Conservation (phyloP, 2,888 invertebrate genomes). For the Sminthurides aquaticus region DNA sequence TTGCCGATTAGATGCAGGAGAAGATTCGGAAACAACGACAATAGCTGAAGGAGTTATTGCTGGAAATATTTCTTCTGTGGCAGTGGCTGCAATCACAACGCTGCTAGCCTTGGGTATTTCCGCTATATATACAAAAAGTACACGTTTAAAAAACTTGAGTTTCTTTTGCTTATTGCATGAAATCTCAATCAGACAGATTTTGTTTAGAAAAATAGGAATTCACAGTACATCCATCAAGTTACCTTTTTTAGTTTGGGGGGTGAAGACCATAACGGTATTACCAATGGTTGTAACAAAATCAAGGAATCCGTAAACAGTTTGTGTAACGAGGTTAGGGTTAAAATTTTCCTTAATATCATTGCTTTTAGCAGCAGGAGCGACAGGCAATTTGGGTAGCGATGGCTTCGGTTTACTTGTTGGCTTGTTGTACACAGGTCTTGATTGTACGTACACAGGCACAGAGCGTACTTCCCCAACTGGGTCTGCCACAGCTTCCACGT, state of each 20-base stretch:
- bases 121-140: no score
- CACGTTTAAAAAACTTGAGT: no score
- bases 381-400: constrained; percentile 24
- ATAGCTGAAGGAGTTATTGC: not conserved
- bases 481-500: constrained; percentile 22
- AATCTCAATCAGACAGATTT: not conserved
- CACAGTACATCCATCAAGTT: no score
- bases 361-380: constrained; percentile 12
- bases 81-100: constrained; percentile 6
- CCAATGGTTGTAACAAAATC: constrained; percentile 91
- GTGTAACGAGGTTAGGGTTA: constrained; percentile 57
- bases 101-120: not conserved
- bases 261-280: constrained; percentile 89
- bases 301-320: constrained; percentile 86
- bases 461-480: constrained; percentile 35
- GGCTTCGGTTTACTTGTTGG: constrained; percentile 41
- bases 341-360: not conserved
- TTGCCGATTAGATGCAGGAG: constrained; percentile 12
- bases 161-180: not conserved
- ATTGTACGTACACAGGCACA: constrained; percentile 38
- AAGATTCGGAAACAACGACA: constrained; percentile 1
- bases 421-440: constrained; percentile 45
- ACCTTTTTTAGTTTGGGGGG: constrained; percentile 60
- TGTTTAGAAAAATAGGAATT: no score
- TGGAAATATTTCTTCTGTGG: not conserved